A percentile compares a stretch with the other conserved stretches of the same genome.
Evolutionary conservation across 2,797 vertebrate species (phyloP).

Genomic region (Labeo calbasu): DNA sequence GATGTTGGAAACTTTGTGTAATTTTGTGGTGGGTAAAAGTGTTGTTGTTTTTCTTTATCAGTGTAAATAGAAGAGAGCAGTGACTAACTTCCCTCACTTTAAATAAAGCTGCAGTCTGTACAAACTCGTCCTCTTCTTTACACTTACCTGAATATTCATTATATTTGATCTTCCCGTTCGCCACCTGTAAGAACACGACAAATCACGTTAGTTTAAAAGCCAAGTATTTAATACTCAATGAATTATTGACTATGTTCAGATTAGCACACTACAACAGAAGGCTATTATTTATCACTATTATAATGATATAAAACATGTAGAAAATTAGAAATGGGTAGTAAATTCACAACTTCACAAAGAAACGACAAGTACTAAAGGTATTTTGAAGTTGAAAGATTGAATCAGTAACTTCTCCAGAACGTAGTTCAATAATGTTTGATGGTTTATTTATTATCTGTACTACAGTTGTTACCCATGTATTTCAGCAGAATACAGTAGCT

Average conservation of each 20-base stretch:
- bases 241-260: not conserved
- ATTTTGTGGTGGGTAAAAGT: slow-evolving; percentile 40
- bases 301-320: not conserved
- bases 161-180: not conserved
- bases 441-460: not conserved
- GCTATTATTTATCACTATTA: not conserved
- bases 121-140: not conserved
- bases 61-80: slow-evolving; percentile 62
- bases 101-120: slow-evolving; percentile 78
- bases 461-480: too few species aligned
- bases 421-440: not conserved
- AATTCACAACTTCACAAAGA: not conserved
- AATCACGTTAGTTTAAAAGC: not conserved
- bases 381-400: not conserved
- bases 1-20: slow-evolving; percentile 51
- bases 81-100: slow-evolving; percentile 70
- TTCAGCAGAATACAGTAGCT: not conserved
- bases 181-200: not conserved
- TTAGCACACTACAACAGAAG: too few species aligned
- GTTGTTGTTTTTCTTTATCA: slow-evolving; percentile 42
- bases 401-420: not conserved
- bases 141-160: slow-evolving; percentile 15
- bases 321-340: not conserved
- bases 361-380: not conserved
- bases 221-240: not conserved